phyloP scores from a whole-genome alignment of 2,797 vertebrate genomes.

The Adelosebastes latens region DNA sequence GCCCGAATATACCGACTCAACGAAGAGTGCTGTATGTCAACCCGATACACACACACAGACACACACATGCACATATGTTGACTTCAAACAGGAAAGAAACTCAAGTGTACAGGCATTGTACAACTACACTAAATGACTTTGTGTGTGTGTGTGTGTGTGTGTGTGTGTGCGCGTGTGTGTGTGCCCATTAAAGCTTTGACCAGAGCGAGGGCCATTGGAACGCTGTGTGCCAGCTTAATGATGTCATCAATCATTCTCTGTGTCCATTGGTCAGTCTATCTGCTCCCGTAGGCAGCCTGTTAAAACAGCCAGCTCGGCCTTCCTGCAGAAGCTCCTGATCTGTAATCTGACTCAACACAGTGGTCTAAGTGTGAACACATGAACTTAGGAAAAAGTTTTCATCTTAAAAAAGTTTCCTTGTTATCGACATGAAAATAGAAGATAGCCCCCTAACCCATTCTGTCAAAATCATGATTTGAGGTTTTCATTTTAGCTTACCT shows the following conservation, averaged over 20 bases:
- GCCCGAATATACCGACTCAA: constrained; percentile 57
- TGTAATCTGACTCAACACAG: constrained; percentile 23
- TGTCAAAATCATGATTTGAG: constrained; percentile 22
- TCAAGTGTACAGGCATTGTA: background rate
- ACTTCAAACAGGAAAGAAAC: constrained; percentile 3
- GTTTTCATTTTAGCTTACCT: constrained; percentile 17
- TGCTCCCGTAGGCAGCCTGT: constrained; percentile 59
- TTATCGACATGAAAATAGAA: constrained; percentile 7
- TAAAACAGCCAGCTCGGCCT: constrained; percentile 51
- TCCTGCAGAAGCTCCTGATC: constrained; percentile 37
- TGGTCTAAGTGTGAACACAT: background rate
- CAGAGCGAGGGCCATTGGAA: constrained; percentile 49
- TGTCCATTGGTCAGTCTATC: constrained; percentile 75
- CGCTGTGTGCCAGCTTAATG: constrained; percentile 68
- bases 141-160: background rate
- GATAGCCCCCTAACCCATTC: background rate
- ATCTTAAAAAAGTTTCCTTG: background rate
- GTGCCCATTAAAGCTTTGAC: constrained; percentile 53
- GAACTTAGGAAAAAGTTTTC: background rate
- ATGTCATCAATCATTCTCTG: constrained; percentile 78
- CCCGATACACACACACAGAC: constrained; percentile 1
- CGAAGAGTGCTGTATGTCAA: constrained; percentile 46
- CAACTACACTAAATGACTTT: constrained; percentile 11
- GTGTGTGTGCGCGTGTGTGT: constrained; percentile 6
- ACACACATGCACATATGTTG: constrained; percentile 30